Evolutionary conservation across 1,140 invertebrate genomes (phyloP), one percentile per base, ranked within the genome.

Genomic region (Lucilia sericata): DNA sequence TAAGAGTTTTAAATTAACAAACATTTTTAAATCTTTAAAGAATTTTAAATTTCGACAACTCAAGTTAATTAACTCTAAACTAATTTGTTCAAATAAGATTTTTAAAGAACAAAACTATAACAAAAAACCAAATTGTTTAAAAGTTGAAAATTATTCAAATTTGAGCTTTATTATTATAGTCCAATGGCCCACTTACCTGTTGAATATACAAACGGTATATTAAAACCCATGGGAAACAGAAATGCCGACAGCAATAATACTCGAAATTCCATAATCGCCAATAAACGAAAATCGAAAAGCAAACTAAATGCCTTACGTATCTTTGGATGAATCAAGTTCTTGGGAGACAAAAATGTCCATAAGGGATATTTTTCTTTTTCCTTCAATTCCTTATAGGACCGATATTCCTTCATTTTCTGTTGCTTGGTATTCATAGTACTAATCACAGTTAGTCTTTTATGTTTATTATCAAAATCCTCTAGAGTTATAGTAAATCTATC

Each of bases 191-290:
- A 42, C 84, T 49, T 19, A 85, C 84, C 83, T 17, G 80, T 83
- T 13, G 87, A 86, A 81, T 88, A 90, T 0, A 90, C 86, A 42
- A 88, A 90, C 30, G 89, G 89, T 83, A 89, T 89, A 30, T 90
- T 90, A 49, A 90, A 88, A 21, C 89, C 89, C 86, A 90, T 86
- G 0, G 89, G 87, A 82, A 84, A 90, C 47, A 90, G 51, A 8
- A 90, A 88, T 4, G 88, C 88, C 10, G 89, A 85, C 3, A 83
- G 75, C 5, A 90, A 49, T 36, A 90, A 84, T 19, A 88, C 65
- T 5, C 84, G 85, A 65, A 90, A 90, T 85, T 89, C 88, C 34
- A 88, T 87, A 30, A 74, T 82, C 0, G 74, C 81, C 36, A 90
- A 82, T 14, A 90, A 76, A 74, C 86, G 85, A 19, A 85, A 83